Evolutionary conservation across 2,797 vertebrate genomes (phyloP), one percentile per base, ranked within the genome.

Genomic region (Acipenser transmontanus): DNA sequence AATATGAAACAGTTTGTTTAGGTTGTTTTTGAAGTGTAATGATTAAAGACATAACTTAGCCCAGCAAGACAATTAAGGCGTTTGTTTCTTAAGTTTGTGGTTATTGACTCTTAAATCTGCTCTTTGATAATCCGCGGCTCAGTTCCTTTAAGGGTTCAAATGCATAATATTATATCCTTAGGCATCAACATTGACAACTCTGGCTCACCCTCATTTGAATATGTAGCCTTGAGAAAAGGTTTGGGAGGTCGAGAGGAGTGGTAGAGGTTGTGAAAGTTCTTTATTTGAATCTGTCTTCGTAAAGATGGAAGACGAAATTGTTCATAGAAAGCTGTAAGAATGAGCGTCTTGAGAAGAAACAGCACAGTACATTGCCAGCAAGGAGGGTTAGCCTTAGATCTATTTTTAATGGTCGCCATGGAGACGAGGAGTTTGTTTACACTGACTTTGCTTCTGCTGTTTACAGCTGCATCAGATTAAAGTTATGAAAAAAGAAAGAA

Each of bases 331-430:
- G 82, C 83, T 83, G 79, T 84, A 79, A 84, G 80, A 80, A 77
- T 62, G 76, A 57, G 68, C 74, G 73, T 71, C 66, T 34, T 34
- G 34, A 34, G 82, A 78, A 83, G 85, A 82, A 82, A 71, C 81
- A 79, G 77, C 72, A 82, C 83, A 83, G 82, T 77, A 76, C 67
- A 50, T 72, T 76, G 69, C 74, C 75, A 74, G 8, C 69, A 65
- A 64, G 72, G 74, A 77, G 73, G 70, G 68, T 67, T 66, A 72
- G 78, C 73, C 60, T 61, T 61, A 76, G 66, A 80, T 84, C 88
- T 88, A 84, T 91, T 87, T 88, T 84, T 87, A 87, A 85, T 83
- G 78, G 81, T 89, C 82, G 84, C 85, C 80, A 81, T 82, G 79
- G 86, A 63, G 77, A 89, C 78, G 0, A 82, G 76, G 68, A 71